These are phyloP conservation scores for Euproctis similis DNA, from an alignment of 2,888 invertebrate species.

Conservation along the genomic window DNA sequence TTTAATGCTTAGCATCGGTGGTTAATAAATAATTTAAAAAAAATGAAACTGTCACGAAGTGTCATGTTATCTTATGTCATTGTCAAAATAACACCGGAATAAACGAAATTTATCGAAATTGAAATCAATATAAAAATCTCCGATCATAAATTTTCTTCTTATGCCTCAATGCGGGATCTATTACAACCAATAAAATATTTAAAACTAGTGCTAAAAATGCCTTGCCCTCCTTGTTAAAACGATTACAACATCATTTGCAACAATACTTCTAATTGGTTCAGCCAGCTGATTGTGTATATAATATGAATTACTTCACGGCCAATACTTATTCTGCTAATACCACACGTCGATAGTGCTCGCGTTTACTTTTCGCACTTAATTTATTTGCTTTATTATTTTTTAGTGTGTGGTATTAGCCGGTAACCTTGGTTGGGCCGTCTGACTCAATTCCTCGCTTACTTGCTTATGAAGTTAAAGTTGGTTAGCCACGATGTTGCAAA, in stretches of 20 bases:
- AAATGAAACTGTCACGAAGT: no score
- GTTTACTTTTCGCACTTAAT: slow-evolving; percentile 19
- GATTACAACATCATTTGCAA: slow-evolving; percentile 40
- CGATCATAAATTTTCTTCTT: no score
- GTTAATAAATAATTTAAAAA: no score
- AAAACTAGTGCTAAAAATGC: slow-evolving; percentile 12
- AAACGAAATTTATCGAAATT: no score
- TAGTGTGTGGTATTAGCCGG: slow-evolving; percentile 27
- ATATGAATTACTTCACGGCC: slow-evolving; percentile 46
- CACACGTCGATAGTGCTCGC: slow-evolving; percentile 31
- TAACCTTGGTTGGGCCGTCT: slow-evolving; percentile 38
- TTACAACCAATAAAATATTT: no score
- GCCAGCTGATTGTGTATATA: slow-evolving; percentile 37
- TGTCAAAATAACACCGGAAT: no score
- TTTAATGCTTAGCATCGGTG: no score
- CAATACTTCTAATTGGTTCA: slow-evolving; percentile 30
- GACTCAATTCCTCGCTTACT: slow-evolving; percentile 17
- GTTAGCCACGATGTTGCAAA: slow-evolving; percentile 58
- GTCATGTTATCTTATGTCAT: no score
- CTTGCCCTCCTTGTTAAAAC: slow-evolving; percentile 13
- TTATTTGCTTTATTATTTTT: slow-evolving; percentile 15
- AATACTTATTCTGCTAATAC: slow-evolving; percentile 42
- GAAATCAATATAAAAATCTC: no score
- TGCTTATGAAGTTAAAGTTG: slow-evolving; percentile 22
- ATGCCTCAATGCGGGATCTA: no score